Conservation (phyloP, 2,888 invertebrate genomes). For the Lithophane socia region DNA sequence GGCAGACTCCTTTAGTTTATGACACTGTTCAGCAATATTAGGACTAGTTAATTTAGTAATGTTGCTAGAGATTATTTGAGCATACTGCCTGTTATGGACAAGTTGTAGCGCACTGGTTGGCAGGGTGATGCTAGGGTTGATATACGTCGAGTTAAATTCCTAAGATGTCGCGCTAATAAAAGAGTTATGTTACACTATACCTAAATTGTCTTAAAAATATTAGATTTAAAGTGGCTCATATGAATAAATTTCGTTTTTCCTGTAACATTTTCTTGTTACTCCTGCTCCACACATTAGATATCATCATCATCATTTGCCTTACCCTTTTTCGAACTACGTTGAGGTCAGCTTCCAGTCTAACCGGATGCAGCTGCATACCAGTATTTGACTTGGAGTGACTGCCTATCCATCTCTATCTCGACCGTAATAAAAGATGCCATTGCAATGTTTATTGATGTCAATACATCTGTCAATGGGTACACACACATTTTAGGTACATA, state of each 20-base stretch:
- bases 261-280: neutral
- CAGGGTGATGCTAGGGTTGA: neutral
- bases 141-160: neutral
- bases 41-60: constrained; percentile 8
- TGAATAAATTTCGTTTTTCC: neutral
- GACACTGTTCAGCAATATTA: constrained; percentile 29
- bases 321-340: neutral
- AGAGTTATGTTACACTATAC: neutral
- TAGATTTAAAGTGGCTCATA: too few species aligned
- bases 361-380: neutral
- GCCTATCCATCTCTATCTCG: neutral
- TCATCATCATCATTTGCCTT: neutral
- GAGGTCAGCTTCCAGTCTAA: neutral
- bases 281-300: neutral
- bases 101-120: neutral
- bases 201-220: neutral
- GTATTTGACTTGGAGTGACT: neutral
- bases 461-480: neutral
- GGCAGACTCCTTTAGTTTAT: neutral
- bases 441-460: neutral
- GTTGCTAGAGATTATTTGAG: constrained; percentile 37
- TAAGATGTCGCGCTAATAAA: neutral
- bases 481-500: neutral
- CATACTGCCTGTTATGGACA: constrained; percentile 1
- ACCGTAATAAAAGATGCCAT: neutral